Evolutionary conservation across 2,888 invertebrate genomes (phyloP).

Genomic region (Molanna angustata): DNA sequence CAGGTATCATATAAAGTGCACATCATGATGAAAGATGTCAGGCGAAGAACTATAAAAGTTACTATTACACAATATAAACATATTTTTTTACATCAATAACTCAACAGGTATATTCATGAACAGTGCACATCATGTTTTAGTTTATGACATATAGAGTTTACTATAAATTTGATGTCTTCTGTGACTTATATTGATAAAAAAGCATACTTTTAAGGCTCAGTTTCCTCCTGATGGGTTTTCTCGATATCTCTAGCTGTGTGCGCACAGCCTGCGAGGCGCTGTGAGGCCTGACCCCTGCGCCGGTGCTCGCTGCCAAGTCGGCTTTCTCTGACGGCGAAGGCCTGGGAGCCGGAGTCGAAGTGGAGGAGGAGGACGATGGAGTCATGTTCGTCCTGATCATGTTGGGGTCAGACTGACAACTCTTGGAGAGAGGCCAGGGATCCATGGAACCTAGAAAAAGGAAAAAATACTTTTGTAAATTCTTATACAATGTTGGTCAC

Average conservation of each 20-base stretch:
- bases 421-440: neutral
- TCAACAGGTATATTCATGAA: too few relatives aligned
- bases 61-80: too few relatives aligned
- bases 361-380: neutral
- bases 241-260: slow-evolving; percentile 42
- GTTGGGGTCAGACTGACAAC: neutral
- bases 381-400: neutral
- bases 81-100: too few relatives aligned
- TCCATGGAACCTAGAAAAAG: neutral
- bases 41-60: too few relatives aligned
- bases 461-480: too few relatives aligned
- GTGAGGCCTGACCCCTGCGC: slow-evolving; percentile 38
- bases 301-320: neutral
- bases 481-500: too few relatives aligned
- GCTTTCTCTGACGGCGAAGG: neutral
- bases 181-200: too few relatives aligned
- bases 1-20: too few relatives aligned
- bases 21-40: too few relatives aligned
- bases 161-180: too few relatives aligned
- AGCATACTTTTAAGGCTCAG: slow-evolving; percentile 46
- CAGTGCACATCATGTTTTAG: too few relatives aligned
- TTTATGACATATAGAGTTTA: too few relatives aligned
- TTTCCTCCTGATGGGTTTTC: slow-evolving; percentile 40
- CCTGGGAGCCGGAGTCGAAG: neutral
- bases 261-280: slow-evolving; percentile 47